Base-by-base conservation (phyloP, 2,888 invertebrate genomes). In the Melanargia galathea region DNA sequence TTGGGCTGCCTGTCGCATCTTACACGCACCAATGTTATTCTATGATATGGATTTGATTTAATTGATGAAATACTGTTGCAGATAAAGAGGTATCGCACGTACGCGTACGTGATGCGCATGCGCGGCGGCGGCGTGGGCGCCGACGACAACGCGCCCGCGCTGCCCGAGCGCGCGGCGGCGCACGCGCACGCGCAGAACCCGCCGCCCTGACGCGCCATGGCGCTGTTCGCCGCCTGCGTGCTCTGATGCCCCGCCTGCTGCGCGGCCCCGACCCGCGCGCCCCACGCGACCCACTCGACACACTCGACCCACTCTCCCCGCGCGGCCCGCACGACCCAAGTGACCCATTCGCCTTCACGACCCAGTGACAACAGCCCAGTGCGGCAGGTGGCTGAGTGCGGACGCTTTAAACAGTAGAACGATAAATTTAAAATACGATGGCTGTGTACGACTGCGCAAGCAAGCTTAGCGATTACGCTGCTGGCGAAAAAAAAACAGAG, bases 61-160 rank as follows among this genome's bases (percentile, higher is more conserved):
- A n/a, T n/a, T n/a, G n/a, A 35, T 35, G 35, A 6, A n/a, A 33
- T 48, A 20, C n/a, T 20, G 43, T 54, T 45, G 11, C 85, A 97
- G 97, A 88, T 96, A 75, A 96, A 96, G 87, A 92, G 96, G 79
- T 97, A 97, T 89, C 95, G 95, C 82, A 95, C 96, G 63, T 97
- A 97, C 90, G 94, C 95, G 72, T 94, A 94, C 86, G 93, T 95
- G 79, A 92, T 97, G 81, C 93, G 94, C 63, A 93, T 95, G 72
- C 94, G 95, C 73, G 91, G 96, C 77, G 82, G 83, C 58, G 86
- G 86, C 68, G 80, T 80, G 66, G 82, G 81, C 64, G 83, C 82
- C 49, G 83, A 84, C 56, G 84, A 82, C 65, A 81, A 75, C 52
- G 93, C 93, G 73, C 93, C 93, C 51, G 93, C 93, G 67, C 91